A percentile compares a stretch with the other conserved stretches of the same genome.
phyloP scores from a whole-genome alignment of 2,797 vertebrate species.

The Neostethus bicornis region DNA sequence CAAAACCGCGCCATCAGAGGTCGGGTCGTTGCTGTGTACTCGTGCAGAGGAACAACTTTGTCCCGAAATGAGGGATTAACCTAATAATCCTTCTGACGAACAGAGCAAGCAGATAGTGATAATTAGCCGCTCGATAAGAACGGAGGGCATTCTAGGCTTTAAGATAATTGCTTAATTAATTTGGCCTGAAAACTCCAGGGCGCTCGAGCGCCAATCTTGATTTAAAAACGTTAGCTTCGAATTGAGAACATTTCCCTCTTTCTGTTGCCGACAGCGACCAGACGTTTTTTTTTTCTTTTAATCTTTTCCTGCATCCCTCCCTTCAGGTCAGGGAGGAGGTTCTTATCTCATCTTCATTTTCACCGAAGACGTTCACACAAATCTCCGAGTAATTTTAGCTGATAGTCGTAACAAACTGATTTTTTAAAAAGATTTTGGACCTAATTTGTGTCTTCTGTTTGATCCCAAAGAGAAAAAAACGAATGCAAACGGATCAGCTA shows the following conservation, averaged over 20 bases:
- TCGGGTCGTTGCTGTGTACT: constrained; percentile 47
- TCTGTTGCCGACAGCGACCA: constrained; percentile 22
- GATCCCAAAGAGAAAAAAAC: no score
- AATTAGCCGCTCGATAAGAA: constrained; percentile 61
- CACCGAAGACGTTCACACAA: no score
- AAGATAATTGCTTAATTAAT: constrained; percentile 68
- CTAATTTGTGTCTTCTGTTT: no score
- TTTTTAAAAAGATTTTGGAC: no score
- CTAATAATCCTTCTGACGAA: constrained; percentile 61
- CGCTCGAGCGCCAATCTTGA: background rate
- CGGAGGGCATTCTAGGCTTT: constrained; percentile 41
- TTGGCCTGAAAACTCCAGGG: constrained; percentile 21
- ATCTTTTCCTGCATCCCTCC: constrained; percentile 30
- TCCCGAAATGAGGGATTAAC: constrained; percentile 35
- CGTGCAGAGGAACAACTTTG: constrained; percentile 40
- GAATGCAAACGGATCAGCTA: no score
- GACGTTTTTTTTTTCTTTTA: constrained; percentile 15
- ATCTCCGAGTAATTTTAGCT: no score
- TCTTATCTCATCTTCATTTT: constrained; percentile 6
- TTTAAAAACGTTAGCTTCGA: background rate
- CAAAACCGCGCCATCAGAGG: constrained; percentile 35
- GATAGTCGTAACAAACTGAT: background rate
- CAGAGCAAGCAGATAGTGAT: constrained; percentile 54
- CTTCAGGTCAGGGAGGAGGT: constrained; percentile 33
- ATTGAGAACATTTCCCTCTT: background rate